Percentiles rank a stretch among this genome's conserved stretches.
phyloP scores from a whole-genome alignment of 1,140 invertebrate genomes.

The Scaptomyza pallida region DNA sequence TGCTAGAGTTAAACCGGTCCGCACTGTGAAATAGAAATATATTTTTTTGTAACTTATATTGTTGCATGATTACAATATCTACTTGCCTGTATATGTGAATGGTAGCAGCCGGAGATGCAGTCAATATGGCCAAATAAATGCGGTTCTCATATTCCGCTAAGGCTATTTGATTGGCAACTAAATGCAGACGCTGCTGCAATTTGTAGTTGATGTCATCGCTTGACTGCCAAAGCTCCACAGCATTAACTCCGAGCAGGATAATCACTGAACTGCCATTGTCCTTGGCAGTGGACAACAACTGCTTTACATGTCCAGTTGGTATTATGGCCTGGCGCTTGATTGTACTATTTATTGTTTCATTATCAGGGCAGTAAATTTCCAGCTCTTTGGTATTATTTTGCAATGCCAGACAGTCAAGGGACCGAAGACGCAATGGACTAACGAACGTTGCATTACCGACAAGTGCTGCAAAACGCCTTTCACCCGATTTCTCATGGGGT shows the following conservation, averaged over 20 bases:
- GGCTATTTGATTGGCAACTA: conserved; percentile 37
- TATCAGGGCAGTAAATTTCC: conserved; percentile 35
- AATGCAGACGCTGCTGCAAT: conserved; percentile 16
- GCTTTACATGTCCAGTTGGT: conserved; percentile 46
- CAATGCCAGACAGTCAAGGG: conserved; percentile 36
- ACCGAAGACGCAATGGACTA: conserved; percentile 9
- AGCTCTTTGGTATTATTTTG: conserved; percentile 19
- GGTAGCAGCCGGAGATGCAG: conserved; percentile 31
- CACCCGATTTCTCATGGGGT: conserved; percentile 10
- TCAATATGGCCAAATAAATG: conserved; percentile 46
- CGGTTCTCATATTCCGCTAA: conserved; percentile 8
- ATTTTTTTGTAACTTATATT: not conserved
- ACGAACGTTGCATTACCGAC: not conserved
- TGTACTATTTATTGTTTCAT: conserved; percentile 3
- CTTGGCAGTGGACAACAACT: conserved; percentile 30
- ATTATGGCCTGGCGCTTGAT: conserved; percentile 3
- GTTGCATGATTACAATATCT: not conserved
- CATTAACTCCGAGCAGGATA: conserved; percentile 21
- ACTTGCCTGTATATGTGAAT: conserved; percentile 56
- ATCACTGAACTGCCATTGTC: conserved; percentile 24
- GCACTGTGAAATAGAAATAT: conserved; percentile 12
- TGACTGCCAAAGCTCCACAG: conserved; percentile 57
- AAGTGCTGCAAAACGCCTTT: not conserved
- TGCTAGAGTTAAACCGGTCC: conserved; percentile 3
- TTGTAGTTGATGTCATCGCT: conserved; percentile 4